Evolutionary conservation across 2,797 vertebrate genomes (phyloP).

Genomic region (Morus bassanus): DNA sequence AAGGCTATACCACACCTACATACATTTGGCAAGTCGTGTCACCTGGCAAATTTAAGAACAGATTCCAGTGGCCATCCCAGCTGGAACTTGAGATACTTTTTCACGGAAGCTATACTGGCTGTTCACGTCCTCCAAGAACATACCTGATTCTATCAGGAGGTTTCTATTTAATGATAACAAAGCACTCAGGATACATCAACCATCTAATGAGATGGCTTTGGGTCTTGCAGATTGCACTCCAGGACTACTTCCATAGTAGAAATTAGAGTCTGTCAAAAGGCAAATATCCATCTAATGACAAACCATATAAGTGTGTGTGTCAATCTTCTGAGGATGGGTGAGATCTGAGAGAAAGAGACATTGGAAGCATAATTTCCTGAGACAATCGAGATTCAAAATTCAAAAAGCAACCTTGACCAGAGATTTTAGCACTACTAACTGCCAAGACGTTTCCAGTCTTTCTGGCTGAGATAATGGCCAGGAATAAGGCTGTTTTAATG

Average conservation of each 20-base stretch:
- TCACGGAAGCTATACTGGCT: background rate
- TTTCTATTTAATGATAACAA: background rate
- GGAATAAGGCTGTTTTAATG: background rate
- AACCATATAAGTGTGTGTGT: rapidly evolving
- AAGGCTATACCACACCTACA: background rate
- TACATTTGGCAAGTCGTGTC: background rate
- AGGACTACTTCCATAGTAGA: background rate
- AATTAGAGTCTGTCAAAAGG: background rate
- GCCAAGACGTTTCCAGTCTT: background rate
- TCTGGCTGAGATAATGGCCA: background rate
- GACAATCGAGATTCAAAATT: background rate
- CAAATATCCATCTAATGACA: background rate
- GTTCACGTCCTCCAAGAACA: background rate
- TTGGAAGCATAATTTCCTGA: background rate
- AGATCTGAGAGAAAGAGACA: background rate
- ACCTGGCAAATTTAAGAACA: background rate
- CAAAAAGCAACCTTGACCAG: background rate
- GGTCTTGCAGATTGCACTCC: background rate
- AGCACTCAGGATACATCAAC: background rate
- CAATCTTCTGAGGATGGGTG: background rate
- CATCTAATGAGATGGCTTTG: background rate
- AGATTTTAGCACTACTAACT: background rate
- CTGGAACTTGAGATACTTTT: background rate
- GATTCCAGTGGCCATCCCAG: background rate
- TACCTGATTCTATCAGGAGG: background rate